phyloP scores from a whole-genome alignment of 2,113 vertebrate genomes.

The Pterophyllum scalare region DNA sequence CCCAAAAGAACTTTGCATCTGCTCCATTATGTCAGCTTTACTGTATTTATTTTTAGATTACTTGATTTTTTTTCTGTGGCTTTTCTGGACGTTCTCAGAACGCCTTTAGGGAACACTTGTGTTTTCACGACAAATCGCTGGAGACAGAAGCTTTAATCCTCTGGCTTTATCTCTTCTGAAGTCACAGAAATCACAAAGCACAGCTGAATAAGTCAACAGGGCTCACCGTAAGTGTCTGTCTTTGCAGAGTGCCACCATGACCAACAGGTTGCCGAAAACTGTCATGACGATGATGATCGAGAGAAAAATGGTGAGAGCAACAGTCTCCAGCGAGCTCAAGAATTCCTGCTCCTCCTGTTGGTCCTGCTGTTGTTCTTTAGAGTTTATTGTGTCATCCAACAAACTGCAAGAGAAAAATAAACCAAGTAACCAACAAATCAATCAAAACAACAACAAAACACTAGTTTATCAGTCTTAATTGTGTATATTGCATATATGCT shows the following conservation, averaged over 20 bases:
- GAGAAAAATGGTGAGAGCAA: slow-evolving; percentile 78
- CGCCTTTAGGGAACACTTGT: neutral
- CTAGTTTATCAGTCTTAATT: neutral
- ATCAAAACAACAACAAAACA: neutral
- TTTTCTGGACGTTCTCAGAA: neutral
- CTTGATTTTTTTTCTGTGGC: neutral
- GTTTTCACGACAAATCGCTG: neutral
- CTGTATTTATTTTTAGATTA: neutral
- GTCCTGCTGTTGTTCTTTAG: slow-evolving; percentile 54
- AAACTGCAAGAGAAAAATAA: slow-evolving; percentile 61
- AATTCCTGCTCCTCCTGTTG: slow-evolving; percentile 52
- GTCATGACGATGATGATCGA: slow-evolving; percentile 83
- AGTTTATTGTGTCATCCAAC: slow-evolving; percentile 69
- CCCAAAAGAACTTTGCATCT: neutral
- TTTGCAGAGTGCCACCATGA: slow-evolving; percentile 86
- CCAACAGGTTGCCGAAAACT: slow-evolving; percentile 83
- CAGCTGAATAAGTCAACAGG: neutral
- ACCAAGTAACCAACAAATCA: neutral
- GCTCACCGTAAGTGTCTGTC: slow-evolving; percentile 83
- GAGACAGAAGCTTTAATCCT: neutral
- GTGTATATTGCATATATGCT: no score
- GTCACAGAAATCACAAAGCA: neutral
- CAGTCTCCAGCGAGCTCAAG: slow-evolving; percentile 70
- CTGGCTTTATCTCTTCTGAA: neutral
- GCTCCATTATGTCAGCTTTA: neutral